Evolutionary conservation across 2,888 invertebrate species (phyloP).

Genomic region (Escarpia spicata): DNA sequence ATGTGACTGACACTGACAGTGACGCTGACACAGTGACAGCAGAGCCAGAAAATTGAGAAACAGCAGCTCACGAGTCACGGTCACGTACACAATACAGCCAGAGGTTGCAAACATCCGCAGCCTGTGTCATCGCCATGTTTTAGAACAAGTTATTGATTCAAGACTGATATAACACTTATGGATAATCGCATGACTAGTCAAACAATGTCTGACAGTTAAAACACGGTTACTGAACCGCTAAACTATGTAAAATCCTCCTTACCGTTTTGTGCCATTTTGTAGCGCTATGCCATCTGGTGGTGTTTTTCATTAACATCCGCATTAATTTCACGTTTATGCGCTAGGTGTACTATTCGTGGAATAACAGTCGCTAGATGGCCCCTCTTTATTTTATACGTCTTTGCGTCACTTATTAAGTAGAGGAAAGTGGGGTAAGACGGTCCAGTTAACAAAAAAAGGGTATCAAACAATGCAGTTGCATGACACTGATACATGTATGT

Average conservation of each 20-base stretch:
- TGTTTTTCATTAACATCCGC: neutral
- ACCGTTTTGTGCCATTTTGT: constrained; percentile 26
- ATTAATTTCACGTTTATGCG: neutral
- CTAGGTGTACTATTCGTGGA: neutral
- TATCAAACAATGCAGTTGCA: no score
- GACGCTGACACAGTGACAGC: no score
- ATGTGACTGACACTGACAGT: no score
- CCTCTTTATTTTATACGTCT: neutral
- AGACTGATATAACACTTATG: neutral
- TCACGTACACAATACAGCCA: neutral
- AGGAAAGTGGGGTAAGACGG: no score
- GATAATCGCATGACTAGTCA: neutral
- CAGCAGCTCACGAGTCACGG: neutral
- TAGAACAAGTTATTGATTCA: neutral
- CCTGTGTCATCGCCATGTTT: neutral
- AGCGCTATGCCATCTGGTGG: neutral
- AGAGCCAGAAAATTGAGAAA: no score
- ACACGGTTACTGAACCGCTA: neutral
- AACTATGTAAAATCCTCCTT: constrained; percentile 7
- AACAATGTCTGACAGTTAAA: neutral
- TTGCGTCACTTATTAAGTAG: no score
- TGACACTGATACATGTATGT: no score
- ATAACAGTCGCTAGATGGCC: neutral
- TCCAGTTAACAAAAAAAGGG: no score
- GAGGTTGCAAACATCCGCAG: neutral